Base-by-base conservation (phyloP, 2,113 vertebrate species). In the Camelus dromedarius region DNA sequence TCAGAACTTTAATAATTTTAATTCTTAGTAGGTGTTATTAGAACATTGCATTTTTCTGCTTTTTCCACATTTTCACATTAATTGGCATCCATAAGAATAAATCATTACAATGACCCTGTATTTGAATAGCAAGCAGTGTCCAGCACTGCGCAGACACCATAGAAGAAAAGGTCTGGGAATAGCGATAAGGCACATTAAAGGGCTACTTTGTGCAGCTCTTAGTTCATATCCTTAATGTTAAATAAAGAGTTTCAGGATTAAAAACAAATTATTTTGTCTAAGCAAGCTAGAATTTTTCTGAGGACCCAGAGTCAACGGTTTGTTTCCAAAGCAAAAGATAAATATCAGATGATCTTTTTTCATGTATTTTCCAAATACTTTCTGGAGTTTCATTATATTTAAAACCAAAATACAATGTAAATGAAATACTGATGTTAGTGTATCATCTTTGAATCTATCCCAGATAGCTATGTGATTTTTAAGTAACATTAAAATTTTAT, bases 401-500 rank as follows among this genome's bases (percentile, higher is more conserved):
- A 80, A 87, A 83, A 46, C 42, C 50, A 80, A 85, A 82, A 76
- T 86, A 60, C 35, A 67, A 62, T 77, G 28, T 93, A 69, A 92
- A 89, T 83, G 16, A 89, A 95, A 79, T 90, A 52, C 85, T 96
- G 30, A 93, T 89, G 30, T 54, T 70, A 56, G 15, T 35, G 0
- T 81, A 22, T 95, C 86, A n/a, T 79, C 76, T 81, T 1, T 75
- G 50, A 79, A 62, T 93, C 54, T 77, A 60, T 72, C 42, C 64
- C 30, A 92, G 60, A 87, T 16, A 91, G 58, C 58, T 26, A 62
- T 77, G 70, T 91, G 66, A 85, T 83, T 95, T 92, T 96, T 73
- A 96, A 87, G 52, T 52, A 67, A 54, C 83, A 95, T 96, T 90
- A 96, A 97, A 88, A 85, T 96, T 96, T 97, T 86, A 97, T 96